Percentiles rank a stretch among this genome's conserved stretches.
Conservation (phyloP, 2,888 invertebrate genomes). For the Drosophila nr. perissopoda region DNA sequence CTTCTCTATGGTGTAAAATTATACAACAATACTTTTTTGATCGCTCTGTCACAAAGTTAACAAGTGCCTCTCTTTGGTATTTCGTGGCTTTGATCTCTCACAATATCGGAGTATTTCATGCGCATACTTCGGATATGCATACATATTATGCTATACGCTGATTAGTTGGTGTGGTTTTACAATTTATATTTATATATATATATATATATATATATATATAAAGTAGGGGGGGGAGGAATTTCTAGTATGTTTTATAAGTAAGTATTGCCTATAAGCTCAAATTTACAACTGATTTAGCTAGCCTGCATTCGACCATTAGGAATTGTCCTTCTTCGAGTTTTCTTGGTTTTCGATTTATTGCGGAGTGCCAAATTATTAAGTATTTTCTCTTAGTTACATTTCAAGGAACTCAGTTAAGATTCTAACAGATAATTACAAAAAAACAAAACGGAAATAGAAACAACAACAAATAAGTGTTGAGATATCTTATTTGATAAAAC, state of each 20-base stretch:
- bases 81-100: slow-evolving; percentile 28
- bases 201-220: slow-evolving; percentile 28
- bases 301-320: slow-evolving; percentile 43
- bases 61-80: slow-evolving; percentile 60
- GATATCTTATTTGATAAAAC: slow-evolving; percentile 44
- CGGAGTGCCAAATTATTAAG: slow-evolving; percentile 37
- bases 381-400: slow-evolving; percentile 49
- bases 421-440: slow-evolving; percentile 16
- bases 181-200: slow-evolving; percentile 36
- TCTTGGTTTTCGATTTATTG: slow-evolving; percentile 5
- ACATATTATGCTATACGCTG: slow-evolving; percentile 34
- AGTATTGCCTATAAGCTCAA: slow-evolving; percentile 79
- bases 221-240: slow-evolving; percentile 37
- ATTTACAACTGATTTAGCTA: slow-evolving; percentile 76
- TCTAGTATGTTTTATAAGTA: slow-evolving; percentile 47
- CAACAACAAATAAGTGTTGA: slow-evolving; percentile 36
- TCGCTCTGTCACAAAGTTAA: slow-evolving; percentile 59
- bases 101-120: slow-evolving; percentile 37
- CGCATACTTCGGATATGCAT: slow-evolving; percentile 50
- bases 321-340: slow-evolving; percentile 37
- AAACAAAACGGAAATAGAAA: slow-evolving; percentile 5
- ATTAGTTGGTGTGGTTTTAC: slow-evolving; percentile 48
- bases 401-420: slow-evolving; percentile 46
- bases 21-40: slow-evolving; percentile 55
- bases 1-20: slow-evolving; percentile 45